phyloP scores from a whole-genome alignment of 1,140 invertebrate species.

The Procambarus clarkii region DNA sequence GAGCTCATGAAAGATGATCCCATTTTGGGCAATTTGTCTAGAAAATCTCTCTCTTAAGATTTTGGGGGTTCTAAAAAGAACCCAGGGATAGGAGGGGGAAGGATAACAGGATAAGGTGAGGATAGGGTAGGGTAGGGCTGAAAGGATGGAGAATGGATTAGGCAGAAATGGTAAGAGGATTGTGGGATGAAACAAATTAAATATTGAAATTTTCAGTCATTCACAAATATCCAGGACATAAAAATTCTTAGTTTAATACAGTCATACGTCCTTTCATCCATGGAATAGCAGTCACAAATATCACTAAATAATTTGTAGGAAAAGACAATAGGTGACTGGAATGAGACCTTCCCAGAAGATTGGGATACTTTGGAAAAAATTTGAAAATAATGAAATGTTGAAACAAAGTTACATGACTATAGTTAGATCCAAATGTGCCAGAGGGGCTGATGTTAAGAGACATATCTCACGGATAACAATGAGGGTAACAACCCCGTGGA shows the following conservation, averaged over 20 bases:
- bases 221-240: background rate
- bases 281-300: conserved; percentile 40
- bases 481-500: conserved; percentile 49
- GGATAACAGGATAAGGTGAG: conserved; percentile 50
- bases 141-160: background rate
- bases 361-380: background rate
- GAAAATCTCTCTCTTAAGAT: conserved; percentile 52
- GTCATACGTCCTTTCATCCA: conserved; percentile 21
- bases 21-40: conserved; percentile 44
- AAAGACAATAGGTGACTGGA: conserved; percentile 42
- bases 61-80: conserved; percentile 69
- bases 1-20: conserved; percentile 22
- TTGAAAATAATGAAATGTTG: background rate
- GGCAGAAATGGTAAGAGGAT: background rate
- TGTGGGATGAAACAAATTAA: background rate
- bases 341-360: conserved; percentile 39
- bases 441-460: conserved; percentile 36
- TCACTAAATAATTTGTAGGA: conserved; percentile 7
- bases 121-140: conserved; percentile 11
- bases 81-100: conserved; percentile 52
- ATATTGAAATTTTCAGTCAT: background rate
- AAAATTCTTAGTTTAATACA: background rate
- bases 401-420: background rate
- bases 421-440: background rate
- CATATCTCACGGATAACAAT: conserved; percentile 58